Evolutionary conservation across 2,797 vertebrate genomes (phyloP).

Genomic region (Delichon dasypus): DNA sequence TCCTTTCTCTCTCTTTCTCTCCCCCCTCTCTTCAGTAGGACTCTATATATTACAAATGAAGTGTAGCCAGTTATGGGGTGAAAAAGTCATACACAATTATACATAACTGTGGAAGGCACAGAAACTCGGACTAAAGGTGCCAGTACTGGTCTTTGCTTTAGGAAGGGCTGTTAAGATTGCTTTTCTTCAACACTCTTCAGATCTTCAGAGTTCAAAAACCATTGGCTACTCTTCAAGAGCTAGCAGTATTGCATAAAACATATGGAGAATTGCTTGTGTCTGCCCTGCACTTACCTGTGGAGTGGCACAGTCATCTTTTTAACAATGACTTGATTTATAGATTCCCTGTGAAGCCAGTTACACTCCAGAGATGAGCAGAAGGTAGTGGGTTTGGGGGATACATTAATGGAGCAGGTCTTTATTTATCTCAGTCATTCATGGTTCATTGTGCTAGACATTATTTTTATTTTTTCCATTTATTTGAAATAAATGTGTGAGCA

Average conservation of each 20-base stretch:
- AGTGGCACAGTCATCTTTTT: not conserved
- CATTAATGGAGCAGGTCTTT: not conserved
- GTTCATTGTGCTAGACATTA: not conserved
- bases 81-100: not conserved
- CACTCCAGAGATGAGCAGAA: not conserved
- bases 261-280: not conserved
- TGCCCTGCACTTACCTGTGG: not conserved
- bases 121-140: not conserved
- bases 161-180: not conserved
- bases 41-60: constrained; percentile 10
- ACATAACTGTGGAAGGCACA: not conserved
- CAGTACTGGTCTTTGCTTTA: not conserved
- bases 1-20: not conserved
- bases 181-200: not conserved
- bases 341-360: not conserved
- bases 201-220: not conserved
- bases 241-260: not conserved
- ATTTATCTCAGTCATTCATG: not conserved
- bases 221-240: not conserved
- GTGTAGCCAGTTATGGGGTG: not conserved
- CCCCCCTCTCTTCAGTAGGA: not conserved
- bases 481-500: not conserved
- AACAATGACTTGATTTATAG: not conserved
- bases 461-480: not conserved
- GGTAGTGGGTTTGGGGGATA: not conserved